Evolutionary conservation across 2,888 invertebrate genomes (phyloP), one percentile per base, ranked within the genome.

Genomic region (Drosophila merina): DNA sequence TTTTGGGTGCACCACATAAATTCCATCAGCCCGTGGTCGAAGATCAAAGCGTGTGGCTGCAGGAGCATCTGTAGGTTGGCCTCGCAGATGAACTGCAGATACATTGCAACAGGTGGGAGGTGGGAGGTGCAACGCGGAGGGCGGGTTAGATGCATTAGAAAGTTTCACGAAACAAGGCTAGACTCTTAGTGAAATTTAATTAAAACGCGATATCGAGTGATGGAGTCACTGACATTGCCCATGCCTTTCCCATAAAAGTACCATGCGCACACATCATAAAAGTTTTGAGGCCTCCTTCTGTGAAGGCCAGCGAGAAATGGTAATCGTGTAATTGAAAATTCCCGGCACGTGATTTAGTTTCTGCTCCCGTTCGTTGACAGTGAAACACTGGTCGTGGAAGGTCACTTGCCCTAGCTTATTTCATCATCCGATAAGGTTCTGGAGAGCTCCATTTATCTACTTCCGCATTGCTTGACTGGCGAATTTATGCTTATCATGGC

Each of bases 311-410:
- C 59, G 52, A 42, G 49, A 63, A 77, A 76, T 68, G 68, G 69
- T 60, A 77, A 87, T 87, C 60, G 60, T 51, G 12, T 64, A 77
- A 82, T 87, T 85, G 68, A 73, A 69, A 72, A 87, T 85, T 72
- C 83, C n/a, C 68, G 67, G 66, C 84, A 87, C 88, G 88, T 79
- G 85, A 69, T 57, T 25, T 67, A 67, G 42, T 64, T 64, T 51
- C 47, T 78, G 76, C 57, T 72, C 80, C 73, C 70, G 63, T 70
- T 80, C 77, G 52, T 57, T 52, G 71, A 30, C 55, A 58, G 47
- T 38, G 48, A 52, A 26, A 80, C 81, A 81, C 58, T 86, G 86
- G n/a, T 12, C 9, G 30, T 10, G 1, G 74, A 51, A 71, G 72
- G 72, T 72, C 20, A 10, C n/a, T 20, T 25, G 25, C 44, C 8